Conservation (phyloP, 2,888 invertebrate species). For the Eugnorisma glareosa region DNA sequence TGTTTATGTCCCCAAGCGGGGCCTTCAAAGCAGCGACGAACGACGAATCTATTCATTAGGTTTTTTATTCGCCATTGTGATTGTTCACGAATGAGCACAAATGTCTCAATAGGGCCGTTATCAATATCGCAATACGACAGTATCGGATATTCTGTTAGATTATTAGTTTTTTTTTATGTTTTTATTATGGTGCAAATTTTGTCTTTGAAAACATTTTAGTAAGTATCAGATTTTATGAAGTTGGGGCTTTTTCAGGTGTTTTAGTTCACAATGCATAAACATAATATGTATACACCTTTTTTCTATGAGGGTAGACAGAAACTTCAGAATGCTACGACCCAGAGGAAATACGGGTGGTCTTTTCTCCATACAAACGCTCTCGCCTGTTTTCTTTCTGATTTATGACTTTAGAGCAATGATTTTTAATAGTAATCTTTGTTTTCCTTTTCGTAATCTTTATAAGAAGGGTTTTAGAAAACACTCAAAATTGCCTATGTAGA, state of each 20-base stretch:
- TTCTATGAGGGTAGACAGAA: not conserved
- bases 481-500: too few species aligned
- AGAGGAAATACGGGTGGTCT: too few species aligned
- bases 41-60: slow-evolving; percentile 78
- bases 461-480: too few species aligned
- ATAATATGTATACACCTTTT: not conserved
- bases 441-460: too few species aligned
- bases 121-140: slow-evolving; percentile 39
- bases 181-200: slow-evolving; percentile 15
- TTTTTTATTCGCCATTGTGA: slow-evolving; percentile 74
- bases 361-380: too few species aligned
- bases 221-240: not conserved
- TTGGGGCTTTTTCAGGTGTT: not conserved
- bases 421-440: too few species aligned
- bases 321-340: not conserved
- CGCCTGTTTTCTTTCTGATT: too few species aligned
- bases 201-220: not conserved
- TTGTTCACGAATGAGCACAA: slow-evolving; percentile 61
- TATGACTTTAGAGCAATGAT: too few species aligned
- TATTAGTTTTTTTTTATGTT: slow-evolving; percentile 30
- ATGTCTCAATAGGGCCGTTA: slow-evolving; percentile 48
- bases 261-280: not conserved
- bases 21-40: slow-evolving; percentile 64
- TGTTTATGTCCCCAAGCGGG: slow-evolving; percentile 70
- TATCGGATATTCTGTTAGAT: slow-evolving; percentile 39